Evolutionary conservation across 1,140 invertebrate species (phyloP), one percentile per base, ranked within the genome.

Genomic region (Nasonia giraulti): DNA sequence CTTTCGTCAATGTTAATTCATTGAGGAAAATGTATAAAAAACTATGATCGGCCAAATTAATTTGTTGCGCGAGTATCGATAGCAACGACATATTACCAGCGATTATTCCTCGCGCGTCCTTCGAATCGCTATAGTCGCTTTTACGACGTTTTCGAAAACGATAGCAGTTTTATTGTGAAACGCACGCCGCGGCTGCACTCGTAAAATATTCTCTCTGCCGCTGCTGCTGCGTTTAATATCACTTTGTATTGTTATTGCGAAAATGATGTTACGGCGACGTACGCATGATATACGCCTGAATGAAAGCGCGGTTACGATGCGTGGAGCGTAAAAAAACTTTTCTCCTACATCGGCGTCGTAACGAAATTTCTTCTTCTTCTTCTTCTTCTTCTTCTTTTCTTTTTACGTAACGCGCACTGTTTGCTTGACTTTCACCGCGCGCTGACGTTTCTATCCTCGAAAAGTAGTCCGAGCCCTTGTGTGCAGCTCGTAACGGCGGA

Each of bases 271-370:
- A 74, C 47, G 69, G 50, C 69, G 47, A n/a, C 55, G 20, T 23
- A 31, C 55, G 17, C 14, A 37, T 71, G 74, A 76, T 83, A 50
- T 44, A n/a, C 47, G 77, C 33, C 37, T 17, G 47, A 84, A 79
- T 79, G 27, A 79, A 84, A 79, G 47, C 71, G 68, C 77, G 66
- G 44, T 76, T 71, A 83, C 44, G 62, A 83, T 83, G 69, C 66
- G 37, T n/a, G 10, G 40, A 3, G 74, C 17, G 47, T 79, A 71
- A 79, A 62, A 62, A 17, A 84, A 79, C 5, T 78, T 84, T 79
- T 79, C 55, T 62, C n/a, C 79, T 23, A n/a, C 55, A 62, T 62
- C 55, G 27, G 27, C 20, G 20, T 62, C 66, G 8, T 79, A 84
- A 79, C 77, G 73, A 83, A 83, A 79, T 62, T 66, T 79, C 77